Evolutionary conservation across 2,797 vertebrate genomes (phyloP), one percentile per base, ranked within the genome.

Genomic region (Myiotriccus ornatus): DNA sequence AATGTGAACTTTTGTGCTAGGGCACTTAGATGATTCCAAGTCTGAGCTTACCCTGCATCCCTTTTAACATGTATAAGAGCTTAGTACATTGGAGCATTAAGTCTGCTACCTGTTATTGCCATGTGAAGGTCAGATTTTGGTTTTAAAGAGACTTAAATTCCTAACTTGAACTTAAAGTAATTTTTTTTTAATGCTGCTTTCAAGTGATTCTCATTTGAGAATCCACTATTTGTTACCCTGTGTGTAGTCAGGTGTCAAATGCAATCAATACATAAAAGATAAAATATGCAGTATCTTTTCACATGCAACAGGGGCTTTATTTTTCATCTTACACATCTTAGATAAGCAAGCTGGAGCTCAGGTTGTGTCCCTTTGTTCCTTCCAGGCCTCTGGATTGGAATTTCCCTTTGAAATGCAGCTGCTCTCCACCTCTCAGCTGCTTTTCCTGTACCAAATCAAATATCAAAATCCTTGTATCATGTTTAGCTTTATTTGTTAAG

Each of bases 1-100:
- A 96, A 97, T 97, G 93, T 95, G 93, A 96, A 96, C 95, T 96
- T 95, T 93, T 86, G 94, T 96, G 92, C 94, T 92, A 46, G 87
- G 92, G 89, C 24, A 2, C 91, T 68, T 37, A 19, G 12, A 46
- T 84, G 74, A 57, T 35, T 96, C 87, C 88, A 37, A 81, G 82
- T 20, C 75, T 71, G 87, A 93, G 87, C 65, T 91, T 86, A 53
- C 47, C 8, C 71, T 12, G 19, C 55, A 25, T 86, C 92, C 22
- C 57, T 76, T 69, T 22, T 41, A 62, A 47, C 50, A 41, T 7
- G 3, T 11, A 7, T 4, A 23, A 34, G 30, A 59, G 81, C n/a
- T 39, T 27, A 46, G 34, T 37, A 35, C 3, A 6, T 12, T 30
- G 49, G 24, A 57, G 50, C 19, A 14, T 2, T 44, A 12, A 68